phyloP scores from a whole-genome alignment of 2,888 invertebrate genomes.

The Pediacus dermestoides region DNA sequence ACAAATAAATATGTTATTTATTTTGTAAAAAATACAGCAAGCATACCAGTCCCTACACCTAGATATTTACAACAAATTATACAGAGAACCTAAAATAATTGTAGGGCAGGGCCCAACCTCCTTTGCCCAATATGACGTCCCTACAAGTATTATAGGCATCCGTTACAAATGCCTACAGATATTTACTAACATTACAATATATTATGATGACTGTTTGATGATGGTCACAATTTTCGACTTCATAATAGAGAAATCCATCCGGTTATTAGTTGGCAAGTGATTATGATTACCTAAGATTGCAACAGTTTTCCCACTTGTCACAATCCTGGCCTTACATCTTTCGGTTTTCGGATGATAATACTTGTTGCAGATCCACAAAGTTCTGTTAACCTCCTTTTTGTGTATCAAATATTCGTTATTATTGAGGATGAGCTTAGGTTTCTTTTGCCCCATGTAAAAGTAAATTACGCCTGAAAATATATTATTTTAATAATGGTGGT shows the following conservation, averaged over 20 bases:
- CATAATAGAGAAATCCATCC: constrained; percentile 19
- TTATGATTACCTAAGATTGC: constrained; percentile 24
- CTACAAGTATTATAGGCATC: no score
- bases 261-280: constrained; percentile 23
- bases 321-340: constrained; percentile 29
- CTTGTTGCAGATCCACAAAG: constrained; percentile 32
- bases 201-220: constrained; percentile 3
- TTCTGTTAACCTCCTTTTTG: constrained; percentile 20
- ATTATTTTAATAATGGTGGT: no score
- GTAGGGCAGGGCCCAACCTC: no score
- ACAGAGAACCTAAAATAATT: no score
- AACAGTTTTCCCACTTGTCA: constrained; percentile 25
- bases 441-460: constrained; percentile 32
- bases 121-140: no score
- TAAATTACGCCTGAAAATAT: constrained; percentile 32
- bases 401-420: constrained; percentile 28
- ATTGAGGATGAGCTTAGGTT: constrained; percentile 31
- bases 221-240: constrained; percentile 22
- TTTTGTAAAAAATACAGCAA: no score
- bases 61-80: no score
- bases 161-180: no score
- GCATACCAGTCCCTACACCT: no score
- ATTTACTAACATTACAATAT: neutral
- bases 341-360: constrained; percentile 27
- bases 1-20: no score